Evolutionary conservation across 1,140 invertebrate genomes (phyloP), one percentile per base, ranked within the genome.

Genomic region (Amyelois transitella): DNA sequence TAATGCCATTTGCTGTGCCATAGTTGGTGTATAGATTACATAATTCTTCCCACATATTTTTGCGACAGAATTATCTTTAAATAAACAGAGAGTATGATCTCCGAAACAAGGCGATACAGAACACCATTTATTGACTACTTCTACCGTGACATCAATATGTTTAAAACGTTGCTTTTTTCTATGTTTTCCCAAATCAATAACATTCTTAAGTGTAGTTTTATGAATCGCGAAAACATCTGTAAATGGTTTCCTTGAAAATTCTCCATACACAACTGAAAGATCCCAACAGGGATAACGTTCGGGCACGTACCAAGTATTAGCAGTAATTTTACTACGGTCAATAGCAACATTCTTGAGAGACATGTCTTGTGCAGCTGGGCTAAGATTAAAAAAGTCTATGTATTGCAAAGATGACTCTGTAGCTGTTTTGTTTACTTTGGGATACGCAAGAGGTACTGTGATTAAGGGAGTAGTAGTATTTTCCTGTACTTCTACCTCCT

Each of bases 1-100:
- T 57, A 87, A 55, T 6, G 60, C 66, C 19, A 66, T 67, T 56
- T 75, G 72, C 47, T 81, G 67, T 12, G 62, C 48, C 24, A 69
- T 69, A 22, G 51, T 71, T 10, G 75, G 78, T 19, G 55, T 62
- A 17, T 53, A 20, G 1, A 87, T 76, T 52, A 38, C 58, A 28
- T 84, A 85, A 8, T 43, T 38, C 24, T 58, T 56, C 12, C 67
- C 68, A 57, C 84, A 85, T 53, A 81, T 62, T 51, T 61, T 63
- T 6, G 77, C 76, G 45, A 65, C 51, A 1, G 43, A 43, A 44
- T 65, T 60, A 8, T 64, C 61, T 18, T 67, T 45, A 47, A 84
- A 87, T 2, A 84, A 48, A 58, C 84, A 87, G 12, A 86, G 71
- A 5, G 81, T 85, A 53, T 87, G 81, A 55, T 87, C 84, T 1